phyloP scores from a whole-genome alignment of 2,888 invertebrate species.

The Drosophila siamana region DNA sequence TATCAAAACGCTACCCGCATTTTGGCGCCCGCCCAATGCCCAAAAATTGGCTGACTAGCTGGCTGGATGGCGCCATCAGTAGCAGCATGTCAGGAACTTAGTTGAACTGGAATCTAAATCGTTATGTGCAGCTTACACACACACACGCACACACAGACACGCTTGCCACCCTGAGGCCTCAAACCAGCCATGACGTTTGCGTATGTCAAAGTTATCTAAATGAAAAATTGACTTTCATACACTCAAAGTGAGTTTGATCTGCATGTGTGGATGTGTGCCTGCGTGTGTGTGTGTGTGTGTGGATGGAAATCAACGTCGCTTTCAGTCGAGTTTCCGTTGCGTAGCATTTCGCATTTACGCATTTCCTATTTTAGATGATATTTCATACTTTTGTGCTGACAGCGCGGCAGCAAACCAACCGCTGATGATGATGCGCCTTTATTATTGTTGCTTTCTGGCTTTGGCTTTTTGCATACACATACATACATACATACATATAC shows the following conservation, averaged over 20 bases:
- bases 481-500: slow-evolving; percentile 1
- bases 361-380: slow-evolving; percentile 81
- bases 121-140: slow-evolving; percentile 56
- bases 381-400: slow-evolving; percentile 78
- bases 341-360: slow-evolving; percentile 79
- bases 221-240: slow-evolving; percentile 79
- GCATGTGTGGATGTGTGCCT: background rate
- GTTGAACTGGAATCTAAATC: slow-evolving; percentile 75
- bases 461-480: slow-evolving; percentile 62
- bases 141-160: slow-evolving; percentile 13
- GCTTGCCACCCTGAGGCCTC: slow-evolving; percentile 27
- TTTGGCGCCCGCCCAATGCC: slow-evolving; percentile 61
- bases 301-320: slow-evolving; percentile 61
- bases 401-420: slow-evolving; percentile 57
- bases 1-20: slow-evolving; percentile 78
- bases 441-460: slow-evolving; percentile 80
- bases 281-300: slow-evolving; percentile 4
- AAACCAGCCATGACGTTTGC: slow-evolving; percentile 71
- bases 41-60: slow-evolving; percentile 22
- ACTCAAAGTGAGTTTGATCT: slow-evolving; percentile 29
- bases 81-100: slow-evolving; percentile 67
- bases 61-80: slow-evolving; percentile 72
- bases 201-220: slow-evolving; percentile 81
- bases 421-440: slow-evolving; percentile 79
- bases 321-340: slow-evolving; percentile 74